phyloP scores from a whole-genome alignment of 2,797 vertebrate genomes.

The Acanthurus tractus region DNA sequence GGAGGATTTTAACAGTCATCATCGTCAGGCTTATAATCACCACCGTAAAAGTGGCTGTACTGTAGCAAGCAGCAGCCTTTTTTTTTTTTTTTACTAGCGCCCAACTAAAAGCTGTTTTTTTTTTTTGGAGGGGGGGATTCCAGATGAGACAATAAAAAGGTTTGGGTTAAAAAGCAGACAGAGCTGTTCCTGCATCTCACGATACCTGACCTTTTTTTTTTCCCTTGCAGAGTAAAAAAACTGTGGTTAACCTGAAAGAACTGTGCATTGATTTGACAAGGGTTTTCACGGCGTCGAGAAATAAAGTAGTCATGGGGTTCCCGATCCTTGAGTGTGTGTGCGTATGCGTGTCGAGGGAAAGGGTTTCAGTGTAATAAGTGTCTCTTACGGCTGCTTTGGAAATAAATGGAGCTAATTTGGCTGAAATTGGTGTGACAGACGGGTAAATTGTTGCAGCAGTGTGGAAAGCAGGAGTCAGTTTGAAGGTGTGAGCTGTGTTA shows the following conservation, averaged over 20 bases:
- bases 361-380: conserved; percentile 88
- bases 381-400: conserved; percentile 88
- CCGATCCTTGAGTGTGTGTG: conserved; percentile 52
- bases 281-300: conserved; percentile 77
- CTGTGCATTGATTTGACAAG: conserved; percentile 82
- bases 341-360: conserved; percentile 70
- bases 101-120: conserved; percentile 49
- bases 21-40: conserved; percentile 90
- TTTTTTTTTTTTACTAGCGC: conserved; percentile 67
- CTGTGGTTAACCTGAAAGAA: conserved; percentile 79
- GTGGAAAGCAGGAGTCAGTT: conserved; percentile 75
- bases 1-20: conserved; percentile 91
- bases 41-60: conserved; percentile 85
- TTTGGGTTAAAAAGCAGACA: conserved; percentile 32
- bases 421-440: conserved; percentile 88
- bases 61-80: conserved; percentile 77
- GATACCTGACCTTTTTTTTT: conserved; percentile 79
- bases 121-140: conserved; percentile 20
- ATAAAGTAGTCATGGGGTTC: conserved; percentile 79
- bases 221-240: conserved; percentile 74
- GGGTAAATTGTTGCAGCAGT: conserved; percentile 84
- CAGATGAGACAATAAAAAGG: conserved; percentile 35
- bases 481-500: conserved; percentile 65
- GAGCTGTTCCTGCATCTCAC: conserved; percentile 73
- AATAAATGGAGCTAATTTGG: conserved; percentile 90